phyloP scores from a whole-genome alignment of 2,113 vertebrate species.

The Bubo bubo region DNA sequence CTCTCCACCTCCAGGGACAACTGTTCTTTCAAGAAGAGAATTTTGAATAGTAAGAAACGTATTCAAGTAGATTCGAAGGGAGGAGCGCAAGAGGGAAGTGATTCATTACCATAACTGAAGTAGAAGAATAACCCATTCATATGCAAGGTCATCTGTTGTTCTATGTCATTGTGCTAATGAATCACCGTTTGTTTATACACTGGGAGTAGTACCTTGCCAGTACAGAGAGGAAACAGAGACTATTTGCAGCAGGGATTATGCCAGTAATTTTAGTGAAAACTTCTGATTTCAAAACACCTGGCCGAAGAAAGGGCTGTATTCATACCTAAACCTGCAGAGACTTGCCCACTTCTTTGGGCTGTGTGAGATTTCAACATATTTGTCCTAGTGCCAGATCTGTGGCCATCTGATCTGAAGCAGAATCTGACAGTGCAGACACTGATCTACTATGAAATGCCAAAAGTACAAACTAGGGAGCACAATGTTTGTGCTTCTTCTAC shows the following conservation, averaged over 20 bases:
- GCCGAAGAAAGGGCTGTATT: slow-evolving; percentile 63
- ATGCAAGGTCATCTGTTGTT: slow-evolving; percentile 65
- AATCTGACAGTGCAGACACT: slow-evolving; percentile 23
- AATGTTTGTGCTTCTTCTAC: neutral
- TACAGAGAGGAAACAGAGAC: slow-evolving; percentile 51
- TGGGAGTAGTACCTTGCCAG: slow-evolving; percentile 45
- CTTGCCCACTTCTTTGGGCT: neutral
- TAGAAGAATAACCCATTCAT: slow-evolving; percentile 67
- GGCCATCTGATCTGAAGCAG: neutral
- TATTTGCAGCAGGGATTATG: slow-evolving; percentile 45
- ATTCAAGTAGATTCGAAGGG: slow-evolving; percentile 15
- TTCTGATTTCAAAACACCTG: slow-evolving; percentile 25
- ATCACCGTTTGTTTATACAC: slow-evolving; percentile 61
- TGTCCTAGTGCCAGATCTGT: slow-evolving; percentile 12
- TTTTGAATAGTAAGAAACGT: neutral
- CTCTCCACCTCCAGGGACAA: neutral
- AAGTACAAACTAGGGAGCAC: slow-evolving; percentile 20
- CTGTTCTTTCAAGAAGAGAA: slow-evolving; percentile 14
- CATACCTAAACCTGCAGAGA: slow-evolving; percentile 15
- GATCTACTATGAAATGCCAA: slow-evolving; percentile 6
- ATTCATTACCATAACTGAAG: slow-evolving; percentile 40
- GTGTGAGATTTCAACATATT: neutral
- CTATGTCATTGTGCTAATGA: slow-evolving; percentile 61
- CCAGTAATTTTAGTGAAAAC: slow-evolving; percentile 49
- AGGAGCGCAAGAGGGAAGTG: slow-evolving; percentile 38